These are phyloP conservation scores for Trogon melanurus DNA, from an alignment of 2,113 vertebrate genomes.

Conservation along the genomic window DNA sequence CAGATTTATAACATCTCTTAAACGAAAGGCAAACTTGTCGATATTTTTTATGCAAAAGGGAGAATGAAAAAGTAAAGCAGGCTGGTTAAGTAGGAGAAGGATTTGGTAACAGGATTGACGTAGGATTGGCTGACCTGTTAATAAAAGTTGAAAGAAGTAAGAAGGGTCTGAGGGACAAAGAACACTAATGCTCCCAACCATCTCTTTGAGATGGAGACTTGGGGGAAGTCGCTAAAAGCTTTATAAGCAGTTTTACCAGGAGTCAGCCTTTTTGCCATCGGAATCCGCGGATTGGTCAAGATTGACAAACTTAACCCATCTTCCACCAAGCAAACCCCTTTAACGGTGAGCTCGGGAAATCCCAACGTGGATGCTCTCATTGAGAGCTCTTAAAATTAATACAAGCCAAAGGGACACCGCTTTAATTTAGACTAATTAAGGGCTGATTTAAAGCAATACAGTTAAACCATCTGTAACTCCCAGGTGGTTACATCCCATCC, in stretches of 20 bases:
- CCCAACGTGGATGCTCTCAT: background rate
- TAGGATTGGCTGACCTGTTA: background rate
- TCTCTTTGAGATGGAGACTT: background rate
- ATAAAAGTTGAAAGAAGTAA: background rate
- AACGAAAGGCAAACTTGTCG: background rate
- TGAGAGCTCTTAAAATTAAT: background rate
- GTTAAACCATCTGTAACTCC: background rate
- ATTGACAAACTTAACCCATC: background rate
- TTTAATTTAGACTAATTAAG: background rate
- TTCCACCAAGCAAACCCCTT: background rate
- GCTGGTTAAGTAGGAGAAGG: background rate
- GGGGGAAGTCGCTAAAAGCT: background rate
- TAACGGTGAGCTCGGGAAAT: background rate
- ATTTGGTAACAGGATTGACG: background rate
- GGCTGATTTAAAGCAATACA: background rate
- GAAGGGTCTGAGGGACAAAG: background rate
- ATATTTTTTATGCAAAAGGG: background rate
- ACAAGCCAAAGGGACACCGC: rapidly evolving
- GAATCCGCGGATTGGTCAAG: background rate
- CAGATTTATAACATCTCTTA: background rate
- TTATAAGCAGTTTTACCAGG: background rate
- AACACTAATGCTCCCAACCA: rapidly evolving
- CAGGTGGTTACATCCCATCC: background rate
- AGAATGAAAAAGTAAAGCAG: background rate
- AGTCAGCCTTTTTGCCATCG: background rate